Percentiles rank a stretch among this genome's conserved stretches.
phyloP scores from a whole-genome alignment of 2,797 vertebrate genomes.

The Picus viridis region DNA sequence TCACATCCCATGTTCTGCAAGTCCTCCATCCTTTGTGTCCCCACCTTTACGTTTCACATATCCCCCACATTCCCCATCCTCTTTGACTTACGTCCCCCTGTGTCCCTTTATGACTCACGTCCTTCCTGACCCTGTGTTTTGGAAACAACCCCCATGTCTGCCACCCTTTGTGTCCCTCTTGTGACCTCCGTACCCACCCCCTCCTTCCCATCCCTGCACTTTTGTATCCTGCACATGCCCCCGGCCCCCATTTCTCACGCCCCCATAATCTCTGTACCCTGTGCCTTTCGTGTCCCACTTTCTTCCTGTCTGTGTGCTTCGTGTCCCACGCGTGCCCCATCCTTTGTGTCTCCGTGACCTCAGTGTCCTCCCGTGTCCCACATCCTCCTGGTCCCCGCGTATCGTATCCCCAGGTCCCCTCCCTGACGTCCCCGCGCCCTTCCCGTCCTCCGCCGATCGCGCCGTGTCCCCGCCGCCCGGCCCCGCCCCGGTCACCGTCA shows the following conservation, averaged over 20 bases:
- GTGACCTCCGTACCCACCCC: not conserved
- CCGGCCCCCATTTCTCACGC: not conserved
- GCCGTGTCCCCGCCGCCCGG: not conserved
- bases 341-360: not conserved
- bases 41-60: not conserved
- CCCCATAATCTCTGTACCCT: not conserved
- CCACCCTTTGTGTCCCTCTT: not conserved
- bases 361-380: too few relatives aligned
- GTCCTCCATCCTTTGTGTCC: not conserved
- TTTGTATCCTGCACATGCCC: not conserved
- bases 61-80: not conserved
- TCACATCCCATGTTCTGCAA: not conserved
- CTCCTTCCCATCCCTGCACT: not conserved
- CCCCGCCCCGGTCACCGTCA: slow-evolving; percentile 52
- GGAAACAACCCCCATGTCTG: not conserved
- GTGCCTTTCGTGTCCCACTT: too few relatives aligned
- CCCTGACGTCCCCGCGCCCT: not conserved
- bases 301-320: too few relatives aligned
- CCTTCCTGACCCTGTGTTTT: not conserved
- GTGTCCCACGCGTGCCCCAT: not conserved
- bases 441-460: not conserved
- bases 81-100: not conserved
- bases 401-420: too few relatives aligned
- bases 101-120: not conserved
- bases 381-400: too few relatives aligned